A percentile compares a stretch with the other conserved stretches of the same genome.
Conservation (phyloP, 2,888 invertebrate species). For the Leptura quadrifasciata region DNA sequence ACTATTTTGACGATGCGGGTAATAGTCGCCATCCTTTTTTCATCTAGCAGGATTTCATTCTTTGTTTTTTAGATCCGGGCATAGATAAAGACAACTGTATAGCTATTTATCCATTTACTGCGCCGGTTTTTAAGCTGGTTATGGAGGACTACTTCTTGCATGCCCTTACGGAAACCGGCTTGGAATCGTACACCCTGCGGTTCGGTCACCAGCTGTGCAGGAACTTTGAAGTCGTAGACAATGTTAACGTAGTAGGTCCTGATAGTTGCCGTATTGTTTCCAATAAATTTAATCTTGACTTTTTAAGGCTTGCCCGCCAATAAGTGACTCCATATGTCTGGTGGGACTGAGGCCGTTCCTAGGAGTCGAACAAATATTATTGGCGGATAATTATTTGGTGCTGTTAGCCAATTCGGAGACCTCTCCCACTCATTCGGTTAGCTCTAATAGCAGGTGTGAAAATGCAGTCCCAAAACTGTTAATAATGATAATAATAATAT, state of each 20-base stretch:
- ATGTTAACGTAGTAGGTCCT: conserved; percentile 70
- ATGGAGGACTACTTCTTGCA: conserved; percentile 83
- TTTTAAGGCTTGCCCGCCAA: conserved; percentile 76
- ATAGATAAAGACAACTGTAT: conserved; percentile 75
- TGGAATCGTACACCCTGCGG: conserved; percentile 85
- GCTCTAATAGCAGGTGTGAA: conserved; percentile 69
- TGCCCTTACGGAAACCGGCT: conserved; percentile 84
- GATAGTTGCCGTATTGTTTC: neutral
- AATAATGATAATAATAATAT: neutral
- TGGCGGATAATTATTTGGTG: conserved; percentile 75
- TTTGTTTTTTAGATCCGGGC: conserved; percentile 59
- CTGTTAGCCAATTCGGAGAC: conserved; percentile 78
- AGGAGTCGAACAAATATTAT: conserved; percentile 77
- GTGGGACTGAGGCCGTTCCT: conserved; percentile 82
- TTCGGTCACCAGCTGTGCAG: conserved; percentile 79
- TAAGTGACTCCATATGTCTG: conserved; percentile 79
- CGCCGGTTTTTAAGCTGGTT: conserved; percentile 80
- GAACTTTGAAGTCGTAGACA: conserved; percentile 73
- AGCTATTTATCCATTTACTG: conserved; percentile 83
- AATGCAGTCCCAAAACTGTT: neutral
- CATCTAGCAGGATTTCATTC: neutral
- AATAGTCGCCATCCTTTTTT: neutral
- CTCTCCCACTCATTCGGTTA: conserved; percentile 74
- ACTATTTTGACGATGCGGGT: conserved; percentile 78
- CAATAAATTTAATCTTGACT: conserved; percentile 8